phyloP scores from a whole-genome alignment of 2,113 vertebrate genomes.

The Bostrychus sinensis region DNA sequence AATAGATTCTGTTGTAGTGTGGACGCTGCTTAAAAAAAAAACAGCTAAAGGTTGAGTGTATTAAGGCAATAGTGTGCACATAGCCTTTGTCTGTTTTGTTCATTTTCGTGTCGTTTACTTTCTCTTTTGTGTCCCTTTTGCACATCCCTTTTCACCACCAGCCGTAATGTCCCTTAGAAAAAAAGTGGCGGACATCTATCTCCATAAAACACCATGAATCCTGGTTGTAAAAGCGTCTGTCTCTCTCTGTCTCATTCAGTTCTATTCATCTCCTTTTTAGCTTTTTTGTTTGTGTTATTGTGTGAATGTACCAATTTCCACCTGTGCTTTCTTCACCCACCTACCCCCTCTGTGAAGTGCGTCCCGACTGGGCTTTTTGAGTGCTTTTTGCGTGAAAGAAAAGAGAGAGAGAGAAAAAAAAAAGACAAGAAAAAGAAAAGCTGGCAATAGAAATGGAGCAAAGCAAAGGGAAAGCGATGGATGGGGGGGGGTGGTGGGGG shows the following conservation, averaged over 20 bases:
- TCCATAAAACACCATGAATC: background rate
- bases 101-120: background rate
- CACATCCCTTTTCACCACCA: background rate
- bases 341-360: slow-evolving; percentile 46
- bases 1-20: background rate
- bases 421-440: slow-evolving; percentile 27
- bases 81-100: background rate
- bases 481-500: slow-evolving; percentile 28
- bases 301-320: slow-evolving; percentile 59
- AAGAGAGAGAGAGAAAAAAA: slow-evolving; percentile 29
- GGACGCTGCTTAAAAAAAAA: background rate
- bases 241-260: slow-evolving; percentile 53
- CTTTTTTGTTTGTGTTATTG: slow-evolving; percentile 2
- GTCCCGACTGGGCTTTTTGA: slow-evolving; percentile 46
- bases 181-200: background rate
- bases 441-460: slow-evolving; percentile 46
- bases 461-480: slow-evolving; percentile 27
- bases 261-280: slow-evolving; percentile 33
- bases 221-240: slow-evolving; percentile 4
- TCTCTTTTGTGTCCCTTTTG: background rate
- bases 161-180: background rate
- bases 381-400: slow-evolving; percentile 56
- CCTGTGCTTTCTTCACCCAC: slow-evolving; percentile 46
- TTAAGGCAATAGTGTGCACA: too few species aligned
- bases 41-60: background rate